Evolutionary conservation across 2,888 invertebrate species (phyloP), one percentile per base, ranked within the genome.

Genomic region (Drosophila nr. fundita): DNA sequence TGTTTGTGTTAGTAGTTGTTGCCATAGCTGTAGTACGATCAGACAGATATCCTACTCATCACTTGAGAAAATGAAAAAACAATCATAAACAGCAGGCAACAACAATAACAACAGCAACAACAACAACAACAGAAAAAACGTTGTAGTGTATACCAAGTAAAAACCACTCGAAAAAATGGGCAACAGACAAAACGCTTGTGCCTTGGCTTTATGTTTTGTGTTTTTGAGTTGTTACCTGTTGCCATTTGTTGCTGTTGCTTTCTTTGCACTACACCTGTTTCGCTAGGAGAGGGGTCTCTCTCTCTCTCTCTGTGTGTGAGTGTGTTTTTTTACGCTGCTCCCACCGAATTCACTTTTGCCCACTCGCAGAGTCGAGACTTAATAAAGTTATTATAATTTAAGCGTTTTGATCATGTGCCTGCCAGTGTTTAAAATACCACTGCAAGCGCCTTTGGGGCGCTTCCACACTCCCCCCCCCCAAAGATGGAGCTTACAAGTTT

Each of bases 381-480:
- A 91, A 91, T 91, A 91, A 92, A 91, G 91, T 91, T 92, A 91
- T 91, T 91, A 91, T 91, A 92, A 92, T 91, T 91, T 91, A 91
- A 91, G 92, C 92, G 92, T 86, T 92, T 91, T 91, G 91, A 91
- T 92, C 91, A 87, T 91, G 89, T 81, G 83, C 86, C 83, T 80
- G 82, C 77, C 78, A 87, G 82, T 84, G 84, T 86, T 87, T 87
- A 88, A 87, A 87, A 87, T 87, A 82, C 88, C 88, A 87, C 83
- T 80, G 81, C 74, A 84, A 82, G 83, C 73, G 83, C 76, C 86
- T 66, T 68, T 68, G 70, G 74, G 67, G 52, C 50, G 24, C 52
- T 42, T 29, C 18, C 32, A 36, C 21, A 3, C 3, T 30, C 40
- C 11, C 40, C 13, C 27, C 24, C 2, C 53, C 48, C 52, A 54